Percentiles rank a stretch among this genome's conserved stretches.
Conservation (phyloP, 2,797 vertebrate genomes). For the Lerista edwardsae region DNA sequence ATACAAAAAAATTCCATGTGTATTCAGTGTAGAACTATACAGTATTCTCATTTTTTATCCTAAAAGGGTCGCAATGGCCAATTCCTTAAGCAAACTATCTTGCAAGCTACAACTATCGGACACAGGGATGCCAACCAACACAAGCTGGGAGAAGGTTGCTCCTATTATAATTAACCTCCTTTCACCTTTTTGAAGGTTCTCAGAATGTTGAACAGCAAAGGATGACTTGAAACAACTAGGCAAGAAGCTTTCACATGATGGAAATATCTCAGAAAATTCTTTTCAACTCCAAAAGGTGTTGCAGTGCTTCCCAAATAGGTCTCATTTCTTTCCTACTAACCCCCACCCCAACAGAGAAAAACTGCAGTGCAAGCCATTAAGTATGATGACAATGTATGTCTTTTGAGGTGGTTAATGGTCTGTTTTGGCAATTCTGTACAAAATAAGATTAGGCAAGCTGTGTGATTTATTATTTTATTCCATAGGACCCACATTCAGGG, state of each 20-base stretch:
- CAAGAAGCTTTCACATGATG: background rate
- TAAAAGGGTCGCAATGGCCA: background rate
- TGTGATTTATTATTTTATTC: constrained; percentile 30
- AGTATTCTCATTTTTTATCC: background rate
- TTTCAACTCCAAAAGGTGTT: background rate
- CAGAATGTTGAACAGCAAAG: constrained; percentile 28
- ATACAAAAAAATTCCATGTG: too few relatives aligned
- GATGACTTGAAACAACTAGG: background rate
- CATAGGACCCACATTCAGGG: background rate
- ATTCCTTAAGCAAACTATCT: background rate
- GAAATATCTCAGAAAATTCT: constrained; percentile 8
- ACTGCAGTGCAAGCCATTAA: background rate
- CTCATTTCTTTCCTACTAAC: too few relatives aligned
- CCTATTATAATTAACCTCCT: constrained; percentile 16
- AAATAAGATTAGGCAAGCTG: constrained; percentile 8
- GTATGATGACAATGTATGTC: constrained; percentile 28
- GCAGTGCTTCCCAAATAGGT: background rate
- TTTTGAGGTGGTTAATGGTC: constrained; percentile 19
- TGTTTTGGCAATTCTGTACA: constrained; percentile 6
- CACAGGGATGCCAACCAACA: background rate
- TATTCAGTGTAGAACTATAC: background rate
- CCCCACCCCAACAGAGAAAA: too few relatives aligned
- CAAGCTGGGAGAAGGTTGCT: accelerated
- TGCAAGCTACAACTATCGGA: constrained; percentile 29
- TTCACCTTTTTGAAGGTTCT: constrained; percentile 23